Base-by-base conservation (phyloP, 2,888 invertebrate species). In the Urechis unicinctus region DNA sequence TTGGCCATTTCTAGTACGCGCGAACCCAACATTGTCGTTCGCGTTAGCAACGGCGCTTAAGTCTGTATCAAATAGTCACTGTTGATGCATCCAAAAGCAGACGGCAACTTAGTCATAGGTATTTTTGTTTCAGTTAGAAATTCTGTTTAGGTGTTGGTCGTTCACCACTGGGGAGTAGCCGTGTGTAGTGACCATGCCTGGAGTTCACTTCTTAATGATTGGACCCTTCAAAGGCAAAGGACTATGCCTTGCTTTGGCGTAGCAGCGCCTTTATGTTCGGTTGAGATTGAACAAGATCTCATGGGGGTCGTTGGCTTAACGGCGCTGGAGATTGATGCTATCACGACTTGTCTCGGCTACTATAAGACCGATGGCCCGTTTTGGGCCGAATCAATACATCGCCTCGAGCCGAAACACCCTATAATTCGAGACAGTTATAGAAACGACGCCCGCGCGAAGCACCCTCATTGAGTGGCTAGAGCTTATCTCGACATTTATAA, bases 1-100 rank as follows among this genome's bases (percentile, higher is more conserved):
- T 57, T 57, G 24, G 57, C 54, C 57, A 57, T 57, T 29, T 57
- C 57, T 5, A 57, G 28, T 44, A 57, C 50, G 30, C 53, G 42
- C 6, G 57, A 30, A 21, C 54, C 46, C 9, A 55, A 29, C 57
- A 57, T 57, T 6, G 43, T 55, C n/a, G 22, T 9, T 26, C 21
- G 9, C 26, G 13, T 50, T 30, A 31, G 29, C 36, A 22, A 25
- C 25, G 30, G 22, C 2, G 50, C 26, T 29, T 21, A 24, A n/a
- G 49, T 28, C 30, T 30, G 30, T 24, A n/a, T 24, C 22, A n/a
- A 36, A 29, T 36, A 22, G 25, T 50, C n/a, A 22, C 36, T 36
- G 21, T 21, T 29, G 9, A 28, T 21, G 48, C 24, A n/a, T 30
- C 22, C n/a, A 26, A 5, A 3, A 9, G 25, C 25, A 17, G 24